Conservation (phyloP, 2,113 vertebrate genomes). For the Phylloscopus whistleri region DNA sequence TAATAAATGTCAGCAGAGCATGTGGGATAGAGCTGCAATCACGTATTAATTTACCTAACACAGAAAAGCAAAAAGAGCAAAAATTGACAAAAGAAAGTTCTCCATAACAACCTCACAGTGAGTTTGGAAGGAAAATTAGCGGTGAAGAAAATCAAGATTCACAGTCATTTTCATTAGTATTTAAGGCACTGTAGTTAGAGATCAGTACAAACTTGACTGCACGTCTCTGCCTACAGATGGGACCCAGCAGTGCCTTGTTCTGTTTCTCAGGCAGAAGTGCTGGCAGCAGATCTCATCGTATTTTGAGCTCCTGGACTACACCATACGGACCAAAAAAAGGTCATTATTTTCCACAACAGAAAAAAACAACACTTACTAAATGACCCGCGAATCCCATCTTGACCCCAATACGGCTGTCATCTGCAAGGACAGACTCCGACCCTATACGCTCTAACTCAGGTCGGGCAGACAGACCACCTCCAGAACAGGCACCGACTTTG, state of each 20-base stretch:
- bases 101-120: neutral
- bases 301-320: neutral
- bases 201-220: neutral
- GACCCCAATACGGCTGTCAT: neutral
- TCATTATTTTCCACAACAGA: neutral
- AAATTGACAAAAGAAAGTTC: neutral
- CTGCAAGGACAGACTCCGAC: neutral
- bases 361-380: neutral
- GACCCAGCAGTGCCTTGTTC: neutral
- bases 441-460: neutral
- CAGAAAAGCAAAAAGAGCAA: neutral
- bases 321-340: accelerated
- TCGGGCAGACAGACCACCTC: neutral
- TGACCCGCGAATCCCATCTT: neutral
- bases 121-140: neutral
- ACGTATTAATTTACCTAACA: neutral
- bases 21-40: neutral
- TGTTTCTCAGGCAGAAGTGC: neutral
- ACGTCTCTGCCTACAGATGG: neutral
- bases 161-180: neutral
- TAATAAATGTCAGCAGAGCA: neutral
- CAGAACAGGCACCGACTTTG: neutral
- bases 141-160: no score
- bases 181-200: neutral
- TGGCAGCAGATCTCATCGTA: neutral